These are phyloP conservation scores for Chloroclystis v-ata DNA, from an alignment of 2,888 invertebrate genomes.

Conservation along the genomic window DNA sequence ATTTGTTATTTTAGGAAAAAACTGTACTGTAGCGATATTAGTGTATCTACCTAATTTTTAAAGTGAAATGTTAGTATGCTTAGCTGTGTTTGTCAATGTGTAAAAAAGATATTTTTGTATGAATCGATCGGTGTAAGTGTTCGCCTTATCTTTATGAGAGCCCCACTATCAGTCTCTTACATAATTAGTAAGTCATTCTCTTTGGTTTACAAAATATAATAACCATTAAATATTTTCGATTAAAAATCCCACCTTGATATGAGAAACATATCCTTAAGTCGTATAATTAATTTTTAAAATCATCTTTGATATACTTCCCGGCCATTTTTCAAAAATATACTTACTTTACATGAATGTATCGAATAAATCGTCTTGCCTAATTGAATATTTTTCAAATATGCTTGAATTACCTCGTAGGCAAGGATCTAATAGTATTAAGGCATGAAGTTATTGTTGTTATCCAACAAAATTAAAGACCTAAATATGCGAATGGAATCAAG, in stretches of 20 bases:
- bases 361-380: conserved; percentile 2
- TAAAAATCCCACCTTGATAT: conserved; percentile 69
- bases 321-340: conserved; percentile 11
- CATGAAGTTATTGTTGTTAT: conserved; percentile 50
- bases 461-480: conserved; percentile 34
- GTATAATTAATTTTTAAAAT: conserved; percentile 31
- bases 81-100: conserved; percentile 62
- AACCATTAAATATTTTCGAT: conserved; percentile 21
- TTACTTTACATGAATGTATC: background rate
- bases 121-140: conserved; percentile 63
- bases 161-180: conserved; percentile 17
- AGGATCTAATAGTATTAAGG: conserved; percentile 44
- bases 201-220: background rate
- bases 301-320: conserved; percentile 34
- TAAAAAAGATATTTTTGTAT: conserved; percentile 77
- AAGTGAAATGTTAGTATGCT: conserved; percentile 51
- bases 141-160: conserved; percentile 53
- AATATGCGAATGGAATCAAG: conserved; percentile 46
- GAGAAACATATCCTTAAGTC: conserved; percentile 65
- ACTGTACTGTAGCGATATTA: conserved; percentile 22
- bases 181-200: background rate
- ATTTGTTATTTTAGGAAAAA: conserved; percentile 15
- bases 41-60: conserved; percentile 17
- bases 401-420: conserved; percentile 43
- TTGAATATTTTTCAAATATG: conserved; percentile 27